Percentiles rank a stretch among this genome's conserved stretches.
Evolutionary conservation across 2,888 invertebrate species (phyloP).

Genomic region (Cephus nigrinus): DNA sequence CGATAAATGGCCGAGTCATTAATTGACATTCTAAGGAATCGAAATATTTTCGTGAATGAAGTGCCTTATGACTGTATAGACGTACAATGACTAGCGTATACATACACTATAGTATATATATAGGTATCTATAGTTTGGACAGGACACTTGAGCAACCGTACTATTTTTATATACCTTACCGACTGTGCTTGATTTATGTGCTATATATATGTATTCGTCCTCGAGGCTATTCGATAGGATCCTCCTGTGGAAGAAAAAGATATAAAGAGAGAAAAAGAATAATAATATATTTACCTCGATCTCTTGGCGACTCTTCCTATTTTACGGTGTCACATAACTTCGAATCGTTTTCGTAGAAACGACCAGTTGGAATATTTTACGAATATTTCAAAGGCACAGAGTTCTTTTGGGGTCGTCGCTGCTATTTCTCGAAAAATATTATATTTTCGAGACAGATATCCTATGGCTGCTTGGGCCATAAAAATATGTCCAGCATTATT

Average conservation of each 20-base stretch:
- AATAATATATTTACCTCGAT: neutral
- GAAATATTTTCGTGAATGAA: neutral
- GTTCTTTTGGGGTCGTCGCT: neutral
- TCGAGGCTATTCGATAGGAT: neutral
- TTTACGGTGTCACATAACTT: constrained; percentile 6
- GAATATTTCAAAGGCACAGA: constrained; percentile 15
- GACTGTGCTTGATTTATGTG: neutral
- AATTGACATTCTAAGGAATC: constrained; percentile 1
- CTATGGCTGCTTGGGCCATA: constrained; percentile 18
- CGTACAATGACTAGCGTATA: neutral
- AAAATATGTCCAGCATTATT: constrained; percentile 21
- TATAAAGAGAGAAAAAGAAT: neutral
- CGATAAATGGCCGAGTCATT: constrained; percentile 8
- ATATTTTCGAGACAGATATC: constrained; percentile 17
- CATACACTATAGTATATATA: neutral
- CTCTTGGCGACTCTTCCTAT: neutral
- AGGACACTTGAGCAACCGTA: neutral
- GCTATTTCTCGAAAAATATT: constrained; percentile 6
- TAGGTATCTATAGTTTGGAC: neutral
- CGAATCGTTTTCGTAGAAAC: neutral
- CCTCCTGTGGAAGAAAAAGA: neutral
- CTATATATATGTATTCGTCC: neutral
- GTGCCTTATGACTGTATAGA: neutral
- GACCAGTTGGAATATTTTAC: constrained; percentile 18
- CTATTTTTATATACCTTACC: neutral